These are phyloP conservation scores for Excalfactoria chinensis DNA, from an alignment of 2,113 vertebrate genomes.

Conservation along the genomic window DNA sequence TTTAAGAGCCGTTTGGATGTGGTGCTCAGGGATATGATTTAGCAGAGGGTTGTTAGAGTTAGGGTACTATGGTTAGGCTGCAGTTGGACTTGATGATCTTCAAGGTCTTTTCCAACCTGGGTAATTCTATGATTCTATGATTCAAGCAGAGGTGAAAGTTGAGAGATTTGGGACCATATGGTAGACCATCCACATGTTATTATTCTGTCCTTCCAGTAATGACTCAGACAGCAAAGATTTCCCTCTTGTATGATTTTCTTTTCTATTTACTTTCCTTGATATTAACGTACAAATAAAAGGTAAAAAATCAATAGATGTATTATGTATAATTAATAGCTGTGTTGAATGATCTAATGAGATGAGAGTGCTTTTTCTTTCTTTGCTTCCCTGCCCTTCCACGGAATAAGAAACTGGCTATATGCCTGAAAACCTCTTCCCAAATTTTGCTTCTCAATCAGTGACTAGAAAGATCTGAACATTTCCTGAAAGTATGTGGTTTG, in stretches of 20 bases:
- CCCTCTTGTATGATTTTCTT: not conserved
- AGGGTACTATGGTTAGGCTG: too few relatives aligned
- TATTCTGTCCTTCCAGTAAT: not conserved
- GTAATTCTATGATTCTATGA: too few relatives aligned
- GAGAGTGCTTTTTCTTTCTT: not conserved
- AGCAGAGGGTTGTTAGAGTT: too few relatives aligned
- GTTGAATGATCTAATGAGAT: not conserved
- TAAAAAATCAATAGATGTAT: not conserved
- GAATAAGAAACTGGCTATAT: conserved; percentile 17
- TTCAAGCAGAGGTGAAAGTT: not conserved
- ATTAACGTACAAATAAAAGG: not conserved
- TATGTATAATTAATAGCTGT: not conserved
- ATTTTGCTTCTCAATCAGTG: not conserved
- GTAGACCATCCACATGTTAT: not conserved
- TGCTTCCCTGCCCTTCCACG: conserved; percentile 9
- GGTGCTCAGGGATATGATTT: too few relatives aligned
- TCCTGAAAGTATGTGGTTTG: conserved; percentile 38
- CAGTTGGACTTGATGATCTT: too few relatives aligned
- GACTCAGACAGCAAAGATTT: not conserved
- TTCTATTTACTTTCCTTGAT: not conserved
- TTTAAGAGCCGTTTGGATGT: too few relatives aligned
- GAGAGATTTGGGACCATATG: not conserved
- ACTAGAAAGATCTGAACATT: conserved; percentile 44
- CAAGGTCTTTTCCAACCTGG: too few relatives aligned
- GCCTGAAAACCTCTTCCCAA: not conserved